Evolutionary conservation across 2,113 vertebrate genomes (phyloP), one percentile per base, ranked within the genome.

Genomic region (Eulemur macaco): DNA sequence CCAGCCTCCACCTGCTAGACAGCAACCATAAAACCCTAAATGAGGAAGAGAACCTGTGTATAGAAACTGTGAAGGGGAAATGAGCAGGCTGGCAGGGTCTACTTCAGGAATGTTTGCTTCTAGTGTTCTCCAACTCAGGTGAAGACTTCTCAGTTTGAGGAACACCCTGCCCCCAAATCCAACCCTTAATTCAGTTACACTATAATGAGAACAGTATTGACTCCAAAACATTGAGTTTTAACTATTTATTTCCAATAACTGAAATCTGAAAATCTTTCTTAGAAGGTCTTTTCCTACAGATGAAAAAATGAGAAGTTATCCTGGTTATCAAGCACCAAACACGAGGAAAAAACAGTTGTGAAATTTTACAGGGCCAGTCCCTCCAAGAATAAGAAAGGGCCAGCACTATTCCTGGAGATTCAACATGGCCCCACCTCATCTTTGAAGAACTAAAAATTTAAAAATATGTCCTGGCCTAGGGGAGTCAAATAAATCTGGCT

Each of bases 401-500:
- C 25, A 34, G 34, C 52, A 20, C 37, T 52, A 58, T 11, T 25
- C 17, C 27, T 15, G 4, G 18, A n/a, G 25, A 58, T 84, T 74
- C 76, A 39, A 18, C 5, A 39, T 47, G n/a, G 80, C 17, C 23
- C 68, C 47, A 76, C 29, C 58, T 92, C n/a, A 13, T 71, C 47
- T 63, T 18, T 66, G 47, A 88, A 88, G 50, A 68, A 91, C 50
- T 68, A 68, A 76, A 54, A 94, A 69, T 47, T 50, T 20, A 63
- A 94, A 95, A 86, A 31, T 80, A 77, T 8, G 1, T 56, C 37
- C 37, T 8, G 52, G n/a, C 39, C 69, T 63, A 73, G 34, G 45
- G 34, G 23, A 87, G 47, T 47, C 80, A 83, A 87, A 93, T 47
- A 66, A 91, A 95, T 69, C 54, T 47, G 77, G 58, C 64, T 66